Percentiles rank a stretch among this genome's conserved stretches.
These are phyloP conservation scores for Seira ritae DNA, from an alignment of 2,888 invertebrate genomes.

Conservation along the genomic window DNA sequence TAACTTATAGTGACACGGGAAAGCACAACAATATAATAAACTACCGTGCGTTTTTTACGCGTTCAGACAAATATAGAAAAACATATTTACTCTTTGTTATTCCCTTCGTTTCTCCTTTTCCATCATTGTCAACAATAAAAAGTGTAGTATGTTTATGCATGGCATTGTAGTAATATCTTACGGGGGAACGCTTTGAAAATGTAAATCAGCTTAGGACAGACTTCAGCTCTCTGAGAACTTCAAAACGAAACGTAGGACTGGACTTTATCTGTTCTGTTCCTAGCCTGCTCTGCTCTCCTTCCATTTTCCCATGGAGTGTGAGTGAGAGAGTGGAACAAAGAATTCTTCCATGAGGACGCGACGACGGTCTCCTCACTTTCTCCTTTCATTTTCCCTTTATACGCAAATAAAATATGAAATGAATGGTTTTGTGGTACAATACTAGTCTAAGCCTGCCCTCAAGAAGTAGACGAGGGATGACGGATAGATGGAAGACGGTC, in stretches of 20 bases:
- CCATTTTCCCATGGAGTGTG: background rate
- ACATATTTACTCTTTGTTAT: background rate
- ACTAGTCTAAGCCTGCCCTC: too few relatives aligned
- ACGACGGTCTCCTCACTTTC: too few relatives aligned
- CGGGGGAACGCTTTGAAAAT: slow-evolving; percentile 41
- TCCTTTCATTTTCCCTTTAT: background rate
- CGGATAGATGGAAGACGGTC: too few relatives aligned
- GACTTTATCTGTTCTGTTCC: background rate
- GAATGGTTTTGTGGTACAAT: too few relatives aligned
- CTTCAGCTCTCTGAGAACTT: too few relatives aligned
- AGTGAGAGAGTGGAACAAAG: too few relatives aligned
- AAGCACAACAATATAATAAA: background rate
- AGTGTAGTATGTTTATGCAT: slow-evolving; percentile 12
- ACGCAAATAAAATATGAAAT: too few relatives aligned
- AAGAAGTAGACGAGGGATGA: too few relatives aligned
- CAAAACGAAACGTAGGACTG: too few relatives aligned
- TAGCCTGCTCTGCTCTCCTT: background rate
- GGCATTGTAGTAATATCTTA: slow-evolving; percentile 20
- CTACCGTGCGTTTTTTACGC: too few relatives aligned
- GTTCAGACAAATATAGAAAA: background rate
- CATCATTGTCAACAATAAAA: slow-evolving; percentile 48
- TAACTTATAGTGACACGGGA: background rate
- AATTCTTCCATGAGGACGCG: too few relatives aligned
- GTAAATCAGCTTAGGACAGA: slow-evolving; percentile 50
- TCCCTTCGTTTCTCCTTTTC: slow-evolving; percentile 27